Conservation (phyloP, 2,113 vertebrate species). For the Bubo bubo region DNA sequence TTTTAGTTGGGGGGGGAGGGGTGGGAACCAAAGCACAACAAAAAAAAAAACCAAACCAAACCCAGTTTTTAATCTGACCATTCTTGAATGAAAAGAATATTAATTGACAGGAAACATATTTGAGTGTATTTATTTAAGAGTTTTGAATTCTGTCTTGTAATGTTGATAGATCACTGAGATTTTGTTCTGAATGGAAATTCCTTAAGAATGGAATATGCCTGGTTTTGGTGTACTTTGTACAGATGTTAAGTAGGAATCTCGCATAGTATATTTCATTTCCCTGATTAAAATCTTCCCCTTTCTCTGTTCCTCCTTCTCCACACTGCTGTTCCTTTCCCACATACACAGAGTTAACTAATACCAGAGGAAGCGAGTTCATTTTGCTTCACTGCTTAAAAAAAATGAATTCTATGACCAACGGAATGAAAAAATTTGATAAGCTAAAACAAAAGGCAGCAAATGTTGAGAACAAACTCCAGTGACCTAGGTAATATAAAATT, state of each 20-base stretch:
- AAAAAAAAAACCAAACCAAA: neutral
- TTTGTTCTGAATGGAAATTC: neutral
- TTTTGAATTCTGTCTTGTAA: neutral
- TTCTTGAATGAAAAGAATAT: neutral
- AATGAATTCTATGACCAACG: neutral
- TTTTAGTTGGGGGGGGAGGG: neutral
- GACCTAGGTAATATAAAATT: slow-evolving; percentile 50
- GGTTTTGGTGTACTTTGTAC: neutral
- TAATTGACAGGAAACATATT: neutral
- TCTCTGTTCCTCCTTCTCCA: neutral
- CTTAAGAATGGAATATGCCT: neutral
- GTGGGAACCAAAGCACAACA: neutral
- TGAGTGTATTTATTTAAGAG: neutral
- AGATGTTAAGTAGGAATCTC: neutral
- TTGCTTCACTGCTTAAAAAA: slow-evolving; percentile 26
- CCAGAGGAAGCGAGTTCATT: neutral
- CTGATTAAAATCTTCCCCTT: neutral
- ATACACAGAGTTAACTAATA: neutral
- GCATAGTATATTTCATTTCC: neutral
- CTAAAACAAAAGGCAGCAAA: slow-evolving; percentile 62
- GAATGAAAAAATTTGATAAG: slow-evolving; percentile 43
- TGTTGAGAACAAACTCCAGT: slow-evolving; percentile 37
- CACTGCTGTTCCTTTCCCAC: neutral
- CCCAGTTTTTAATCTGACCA: neutral
- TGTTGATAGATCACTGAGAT: neutral